Percentiles rank a stretch among this genome's conserved stretches.
These are phyloP conservation scores for Exephanes ischioxanthus DNA, from an alignment of 2,888 invertebrate genomes.

Conservation along the genomic window DNA sequence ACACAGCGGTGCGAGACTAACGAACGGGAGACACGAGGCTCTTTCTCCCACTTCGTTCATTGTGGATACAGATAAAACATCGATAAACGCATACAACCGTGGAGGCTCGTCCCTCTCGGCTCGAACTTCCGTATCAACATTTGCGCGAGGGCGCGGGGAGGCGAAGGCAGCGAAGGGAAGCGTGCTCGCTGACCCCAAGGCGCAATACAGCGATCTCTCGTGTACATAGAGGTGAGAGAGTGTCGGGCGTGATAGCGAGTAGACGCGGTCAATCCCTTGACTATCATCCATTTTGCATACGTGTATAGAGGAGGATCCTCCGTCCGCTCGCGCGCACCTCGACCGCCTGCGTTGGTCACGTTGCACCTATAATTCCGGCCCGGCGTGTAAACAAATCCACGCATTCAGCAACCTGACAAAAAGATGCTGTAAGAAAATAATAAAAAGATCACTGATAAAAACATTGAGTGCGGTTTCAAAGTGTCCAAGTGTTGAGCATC, in stretches of 20 bases:
- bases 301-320: constrained; percentile 22
- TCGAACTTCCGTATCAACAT: constrained; percentile 48
- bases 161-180: constrained; percentile 7
- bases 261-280: constrained; percentile 14
- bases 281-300: constrained; percentile 32
- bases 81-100: constrained; percentile 3
- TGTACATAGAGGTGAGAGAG: constrained; percentile 40
- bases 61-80: constrained; percentile 9
- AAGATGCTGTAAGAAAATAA: background rate
- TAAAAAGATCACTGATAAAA: background rate
- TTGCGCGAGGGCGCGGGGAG: constrained; percentile 12
- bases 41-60: background rate
- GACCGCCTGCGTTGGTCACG: background rate
- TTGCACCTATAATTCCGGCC: background rate
- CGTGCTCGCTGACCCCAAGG: background rate
- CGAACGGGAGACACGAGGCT: background rate
- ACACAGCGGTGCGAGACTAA: background rate
- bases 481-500: constrained; percentile 16
- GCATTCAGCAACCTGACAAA: background rate
- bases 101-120: constrained; percentile 20
- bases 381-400: background rate
- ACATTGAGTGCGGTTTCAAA: constrained; percentile 22
- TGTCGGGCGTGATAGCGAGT: constrained; percentile 6
- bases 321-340: constrained; percentile 40
- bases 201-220: constrained; percentile 21